These are phyloP conservation scores for Ceratina australensis DNA, from an alignment of 1,140 invertebrate genomes.

Conservation along the genomic window DNA sequence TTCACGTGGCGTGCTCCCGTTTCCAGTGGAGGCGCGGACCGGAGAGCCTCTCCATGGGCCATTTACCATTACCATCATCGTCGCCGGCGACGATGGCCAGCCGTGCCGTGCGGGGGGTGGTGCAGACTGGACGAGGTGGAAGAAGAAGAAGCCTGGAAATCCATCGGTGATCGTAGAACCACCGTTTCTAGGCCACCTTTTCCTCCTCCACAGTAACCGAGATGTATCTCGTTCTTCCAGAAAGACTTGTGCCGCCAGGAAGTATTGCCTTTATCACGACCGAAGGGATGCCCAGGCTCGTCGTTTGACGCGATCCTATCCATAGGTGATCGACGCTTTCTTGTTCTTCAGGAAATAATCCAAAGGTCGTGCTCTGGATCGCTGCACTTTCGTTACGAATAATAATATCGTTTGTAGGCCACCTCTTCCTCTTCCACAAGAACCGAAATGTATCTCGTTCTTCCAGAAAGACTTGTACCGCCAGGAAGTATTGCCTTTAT, in stretches of 20 bases:
- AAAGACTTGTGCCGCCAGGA: constrained; percentile 3
- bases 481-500: constrained; percentile 16
- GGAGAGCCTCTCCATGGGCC: constrained; percentile 66
- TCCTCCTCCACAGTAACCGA: constrained; percentile 38
- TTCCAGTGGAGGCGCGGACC: constrained; percentile 68
- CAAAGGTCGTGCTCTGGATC: no score
- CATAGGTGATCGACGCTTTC: no score
- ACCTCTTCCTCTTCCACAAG: constrained; percentile 60
- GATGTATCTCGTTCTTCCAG: constrained; percentile 15
- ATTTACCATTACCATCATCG: constrained; percentile 70
- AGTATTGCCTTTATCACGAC: constrained; percentile 11
- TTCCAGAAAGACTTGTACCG: constrained; percentile 8
- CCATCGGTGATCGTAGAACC: constrained; percentile 53
- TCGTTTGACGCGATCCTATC: not conserved
- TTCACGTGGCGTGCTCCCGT: constrained; percentile 77
- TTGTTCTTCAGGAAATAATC: no score
- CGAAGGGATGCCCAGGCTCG: not conserved
- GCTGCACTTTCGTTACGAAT: no score
- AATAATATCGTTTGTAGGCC: constrained; percentile 73
- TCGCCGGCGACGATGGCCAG: constrained; percentile 47
- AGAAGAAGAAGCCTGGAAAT: constrained; percentile 52
- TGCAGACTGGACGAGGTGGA: not conserved
- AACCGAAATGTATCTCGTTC: constrained; percentile 1
- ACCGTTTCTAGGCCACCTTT: constrained; percentile 72
- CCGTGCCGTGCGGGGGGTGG: constrained; percentile 32